Evolutionary conservation across 2,797 vertebrate species (phyloP), one percentile per base, ranked within the genome.

Genomic region (Aeoliscus strigatus): DNA sequence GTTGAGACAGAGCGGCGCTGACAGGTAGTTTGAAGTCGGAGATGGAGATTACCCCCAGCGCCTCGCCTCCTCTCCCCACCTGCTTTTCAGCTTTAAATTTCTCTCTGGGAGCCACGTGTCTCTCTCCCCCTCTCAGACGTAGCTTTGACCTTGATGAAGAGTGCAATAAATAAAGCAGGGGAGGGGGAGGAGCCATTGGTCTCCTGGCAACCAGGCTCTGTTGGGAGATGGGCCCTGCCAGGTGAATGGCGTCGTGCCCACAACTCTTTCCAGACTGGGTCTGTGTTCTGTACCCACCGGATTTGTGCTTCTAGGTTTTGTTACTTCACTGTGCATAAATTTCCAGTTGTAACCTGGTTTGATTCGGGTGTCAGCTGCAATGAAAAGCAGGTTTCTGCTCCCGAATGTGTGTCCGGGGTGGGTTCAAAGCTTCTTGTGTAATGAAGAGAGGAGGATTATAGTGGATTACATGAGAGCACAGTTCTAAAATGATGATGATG

Each of bases 141-240:
- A 55, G 66, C 66, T 70, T 14, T 86, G 84, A 86, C 88, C 86
- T 84, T 85, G 82, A 81, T 76, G 72, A 77, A 55, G 39, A 59
- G 69, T 30, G 77, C 69, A 66, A 77, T 80, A 77, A 79, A 82
- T 82, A 79, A 77, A 82, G 64, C 50, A 47, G 41, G 49, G 59
- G 68, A n/a, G n/a, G n/a, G n/a, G n/a, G 70, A 52, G 70, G 68
- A 77, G 77, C 66, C 4, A 65, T 64, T 51, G 10, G 69, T 87
- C 74, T 83, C 67, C 74, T 80, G 86, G 85, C 81, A 87, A 75
- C 66, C 1, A 53, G 74, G 70, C 82, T 73, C 64, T 45, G 66
- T 63, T 39, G 67, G 67, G 76, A 74, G 72, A 67, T 66, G 71
- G 58, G 59, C 56, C 44, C 39, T 80, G 75, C 81, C 83, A 86